Evolutionary conservation across 35 echinoderm and acorn worm genomes (phyloP).

Genomic region (Amphiura filiformis): DNA sequence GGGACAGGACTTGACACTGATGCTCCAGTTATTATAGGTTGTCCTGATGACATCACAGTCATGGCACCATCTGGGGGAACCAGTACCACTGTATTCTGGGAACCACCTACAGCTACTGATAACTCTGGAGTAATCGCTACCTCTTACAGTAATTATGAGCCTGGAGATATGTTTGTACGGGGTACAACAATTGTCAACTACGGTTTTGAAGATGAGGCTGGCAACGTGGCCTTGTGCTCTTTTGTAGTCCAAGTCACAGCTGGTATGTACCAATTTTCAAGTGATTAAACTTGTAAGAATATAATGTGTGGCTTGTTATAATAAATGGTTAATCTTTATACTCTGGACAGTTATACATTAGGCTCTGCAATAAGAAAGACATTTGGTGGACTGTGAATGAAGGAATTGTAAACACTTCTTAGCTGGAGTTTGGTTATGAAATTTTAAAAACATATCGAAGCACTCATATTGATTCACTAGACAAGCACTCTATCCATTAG

Average conservation of each 20-base stretch:
- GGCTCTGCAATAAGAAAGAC: no score
- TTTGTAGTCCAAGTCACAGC: conserved; percentile 38
- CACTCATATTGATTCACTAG: no score
- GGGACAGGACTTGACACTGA: not conserved
- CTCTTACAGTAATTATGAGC: not conserved
- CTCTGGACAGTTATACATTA: no score
- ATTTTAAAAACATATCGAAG: no score
- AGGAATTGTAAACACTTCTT: no score
- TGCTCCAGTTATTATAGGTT: conserved; percentile 37
- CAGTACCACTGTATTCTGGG: conserved; percentile 19
- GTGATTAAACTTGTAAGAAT: no score
- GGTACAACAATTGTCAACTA: conserved; percentile 57
- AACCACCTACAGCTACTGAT: conserved; percentile 31
- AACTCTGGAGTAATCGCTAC: conserved; percentile 42
- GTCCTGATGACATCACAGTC: conserved; percentile 17
- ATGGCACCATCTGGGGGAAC: conserved; percentile 18
- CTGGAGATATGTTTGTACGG: conserved; percentile 30
- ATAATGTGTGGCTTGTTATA: no score
- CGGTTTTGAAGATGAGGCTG: conserved; percentile 52
- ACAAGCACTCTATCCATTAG: no score
- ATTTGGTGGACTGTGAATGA: no score
- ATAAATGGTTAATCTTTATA: no score
- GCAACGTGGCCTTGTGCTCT: conserved; percentile 27
- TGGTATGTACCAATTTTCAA: no score
- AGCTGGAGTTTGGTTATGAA: no score